These are phyloP conservation scores for Ephialtes manifestator DNA, from an alignment of 2,888 invertebrate genomes.

Conservation along the genomic window DNA sequence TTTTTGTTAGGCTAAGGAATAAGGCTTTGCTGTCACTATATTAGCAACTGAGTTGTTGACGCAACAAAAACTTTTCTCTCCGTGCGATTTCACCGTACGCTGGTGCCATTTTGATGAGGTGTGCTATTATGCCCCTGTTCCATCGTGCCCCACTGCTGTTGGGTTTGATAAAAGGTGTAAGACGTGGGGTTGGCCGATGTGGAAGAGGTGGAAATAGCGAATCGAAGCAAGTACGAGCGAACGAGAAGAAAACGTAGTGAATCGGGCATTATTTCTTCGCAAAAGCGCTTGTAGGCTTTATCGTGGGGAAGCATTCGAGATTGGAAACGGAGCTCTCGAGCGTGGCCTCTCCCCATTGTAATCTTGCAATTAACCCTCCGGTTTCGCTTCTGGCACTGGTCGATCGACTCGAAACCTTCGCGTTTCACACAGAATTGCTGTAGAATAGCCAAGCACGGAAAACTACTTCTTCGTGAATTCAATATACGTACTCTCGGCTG, in stretches of 20 bases:
- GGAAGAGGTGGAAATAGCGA: constrained; percentile 3
- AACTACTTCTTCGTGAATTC: constrained; percentile 13
- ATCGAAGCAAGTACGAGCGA: constrained; percentile 29
- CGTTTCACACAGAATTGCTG: constrained; percentile 19
- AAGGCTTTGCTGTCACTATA: too few relatives aligned
- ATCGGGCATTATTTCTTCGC: constrained; percentile 61
- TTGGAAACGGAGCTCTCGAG: constrained; percentile 60
- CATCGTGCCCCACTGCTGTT: too few relatives aligned
- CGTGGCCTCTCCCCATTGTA: constrained; percentile 61
- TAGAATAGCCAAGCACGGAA: not conserved
- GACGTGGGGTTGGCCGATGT: not conserved
- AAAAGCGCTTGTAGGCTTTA: constrained; percentile 29
- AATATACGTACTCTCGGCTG: constrained; percentile 20
- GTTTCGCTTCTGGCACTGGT: constrained; percentile 62
- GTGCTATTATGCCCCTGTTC: too few relatives aligned
- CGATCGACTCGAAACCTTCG: constrained; percentile 61
- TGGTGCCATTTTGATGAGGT: too few relatives aligned
- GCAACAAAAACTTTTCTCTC: too few relatives aligned
- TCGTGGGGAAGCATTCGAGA: constrained; percentile 64
- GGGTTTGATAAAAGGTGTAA: constrained; percentile 48
- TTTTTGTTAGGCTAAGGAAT: too few relatives aligned
- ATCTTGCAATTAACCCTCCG: constrained; percentile 70
- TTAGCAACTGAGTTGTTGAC: too few relatives aligned
- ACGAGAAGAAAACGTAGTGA: constrained; percentile 38
- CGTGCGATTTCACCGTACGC: too few relatives aligned